Evolutionary conservation across 1,140 invertebrate genomes (phyloP), one percentile per base, ranked within the genome.

Genomic region (Lepidostoma basale): DNA sequence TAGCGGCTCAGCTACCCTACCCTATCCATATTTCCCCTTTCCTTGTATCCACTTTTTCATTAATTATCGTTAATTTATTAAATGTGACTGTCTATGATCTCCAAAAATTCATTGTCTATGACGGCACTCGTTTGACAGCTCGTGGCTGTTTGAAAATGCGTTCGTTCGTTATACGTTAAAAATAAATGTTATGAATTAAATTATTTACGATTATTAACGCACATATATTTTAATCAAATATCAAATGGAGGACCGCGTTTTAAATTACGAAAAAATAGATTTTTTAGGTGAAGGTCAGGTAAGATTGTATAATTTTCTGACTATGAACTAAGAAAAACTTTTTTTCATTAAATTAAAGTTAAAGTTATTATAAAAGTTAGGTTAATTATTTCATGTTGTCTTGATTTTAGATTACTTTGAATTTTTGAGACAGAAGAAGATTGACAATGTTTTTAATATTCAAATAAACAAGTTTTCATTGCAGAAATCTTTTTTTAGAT

Each of bases 241-340:
- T n/a, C n/a, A n/a, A n/a, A 91, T 92, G 89, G 85, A 86, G 67
- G 87, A 88, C 70, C 89, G 89, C 80, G 83, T 86, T 60, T 81
- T 86, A 75, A 88, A 89, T 76, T 94, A 94, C 77, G 91, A 92
- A 77, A 94, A 93, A 84, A 90, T 94, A 56, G 90, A 92, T 74
- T 94, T 92, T 78, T 81, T 94, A 2, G 92, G 92, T 70, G 92
- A 94, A 84, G 92, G 92, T 74, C 92, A 93, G 86, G 90, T 91
- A 82, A 83, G 68, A n/a, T n/a, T 75, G 67, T 30, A 16, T 12
- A 62, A 52, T 65, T 14, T 23, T 67, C 14, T 60, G 28, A 59
- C 2, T 62, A 25, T 56, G 42, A 12, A 26, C 18, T 10, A 42
- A 44, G 64, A 22, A n/a, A 14, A 44, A 54, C 47, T 69, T 66